A percentile compares a stretch with the other conserved stretches of the same genome.
phyloP scores from a whole-genome alignment of 2,113 vertebrate genomes.

The Mastomys natalensis region DNA sequence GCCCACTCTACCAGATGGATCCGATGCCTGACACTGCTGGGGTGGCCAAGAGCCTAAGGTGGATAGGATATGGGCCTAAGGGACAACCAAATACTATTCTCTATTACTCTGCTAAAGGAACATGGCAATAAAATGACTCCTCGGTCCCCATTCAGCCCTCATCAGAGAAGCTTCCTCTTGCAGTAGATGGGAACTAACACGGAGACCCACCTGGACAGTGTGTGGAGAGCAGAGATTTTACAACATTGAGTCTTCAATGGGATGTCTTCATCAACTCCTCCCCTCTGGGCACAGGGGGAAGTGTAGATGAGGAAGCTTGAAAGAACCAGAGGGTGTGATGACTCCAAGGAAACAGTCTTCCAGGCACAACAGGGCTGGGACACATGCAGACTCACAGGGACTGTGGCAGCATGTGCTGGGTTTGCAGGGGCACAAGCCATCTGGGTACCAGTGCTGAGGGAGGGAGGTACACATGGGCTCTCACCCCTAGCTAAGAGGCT shows the following conservation, averaged over 20 bases:
- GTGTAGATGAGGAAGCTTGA: background rate
- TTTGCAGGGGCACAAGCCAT: background rate
- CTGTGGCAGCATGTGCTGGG: background rate
- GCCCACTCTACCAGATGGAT: background rate
- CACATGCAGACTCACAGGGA: background rate
- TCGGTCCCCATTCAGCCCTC: background rate
- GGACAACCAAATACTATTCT: background rate
- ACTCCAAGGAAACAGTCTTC: background rate
- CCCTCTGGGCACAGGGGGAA: background rate
- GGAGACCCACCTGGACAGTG: background rate
- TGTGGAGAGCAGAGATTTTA: background rate
- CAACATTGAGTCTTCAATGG: background rate
- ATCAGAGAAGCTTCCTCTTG: background rate
- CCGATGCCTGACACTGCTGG: background rate
- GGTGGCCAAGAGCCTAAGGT: background rate
- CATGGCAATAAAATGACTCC: background rate
- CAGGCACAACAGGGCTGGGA: background rate
- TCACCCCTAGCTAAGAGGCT: background rate
- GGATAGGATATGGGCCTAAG: background rate
- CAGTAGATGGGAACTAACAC: background rate
- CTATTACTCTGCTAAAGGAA: background rate
- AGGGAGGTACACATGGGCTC: background rate
- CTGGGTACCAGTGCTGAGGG: background rate
- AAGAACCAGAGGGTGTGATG: background rate
- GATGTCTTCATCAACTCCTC: background rate